Evolutionary conservation across 2,113 vertebrate species (phyloP), one percentile per base, ranked within the genome.

Genomic region (Alligator sinensis): DNA sequence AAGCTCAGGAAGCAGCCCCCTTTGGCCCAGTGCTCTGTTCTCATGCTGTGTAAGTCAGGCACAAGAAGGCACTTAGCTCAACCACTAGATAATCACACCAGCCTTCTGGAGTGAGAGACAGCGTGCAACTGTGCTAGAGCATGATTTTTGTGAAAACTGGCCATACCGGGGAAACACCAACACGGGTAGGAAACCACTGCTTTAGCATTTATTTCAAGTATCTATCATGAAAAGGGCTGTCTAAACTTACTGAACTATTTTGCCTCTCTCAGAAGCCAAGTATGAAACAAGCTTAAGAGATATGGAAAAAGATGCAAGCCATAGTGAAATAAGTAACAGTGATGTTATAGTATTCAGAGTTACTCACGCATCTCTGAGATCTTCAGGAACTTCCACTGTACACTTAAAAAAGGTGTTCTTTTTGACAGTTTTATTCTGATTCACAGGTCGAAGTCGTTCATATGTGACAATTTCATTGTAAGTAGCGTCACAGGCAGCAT

Each of bases 381-480:
- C 98, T 47, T 98, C 98, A 78, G 98, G 98, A 95, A 98, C 98
- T 84, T 98, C 98, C 93, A 98, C 98, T 47, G 98, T 98, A 92
- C 98, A 98, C 95, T 98, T 98, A 97, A 98, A 98, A 96, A 98
- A 98, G 4, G 98, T 98, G 92, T 98, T 98, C 98, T 98, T 98
- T 94, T 98, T 98, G 95, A 98, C 98, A 90, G 98, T 97, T 97
- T 98, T 98, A 59, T 98, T 98, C 93, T 98, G 98, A 96, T 98
- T 98, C 97, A 98, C 98, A 97, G 98, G 98, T 79, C 98, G 98
- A 91, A 98, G 98, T 91, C 98, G 97, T 92, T 98, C 98, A 1
- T 98, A 98, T 88, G 98, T 98, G 93, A 98, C 98, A 86, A 98
- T 98, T 97, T 98, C 98, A 95, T 98, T 98, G 95, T 98, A 98